A percentile compares a stretch with the other conserved stretches of the same genome.
These are phyloP conservation scores for Sabellastarte sp. DNA, from an alignment of 2,888 invertebrate species.

Conservation along the genomic window DNA sequence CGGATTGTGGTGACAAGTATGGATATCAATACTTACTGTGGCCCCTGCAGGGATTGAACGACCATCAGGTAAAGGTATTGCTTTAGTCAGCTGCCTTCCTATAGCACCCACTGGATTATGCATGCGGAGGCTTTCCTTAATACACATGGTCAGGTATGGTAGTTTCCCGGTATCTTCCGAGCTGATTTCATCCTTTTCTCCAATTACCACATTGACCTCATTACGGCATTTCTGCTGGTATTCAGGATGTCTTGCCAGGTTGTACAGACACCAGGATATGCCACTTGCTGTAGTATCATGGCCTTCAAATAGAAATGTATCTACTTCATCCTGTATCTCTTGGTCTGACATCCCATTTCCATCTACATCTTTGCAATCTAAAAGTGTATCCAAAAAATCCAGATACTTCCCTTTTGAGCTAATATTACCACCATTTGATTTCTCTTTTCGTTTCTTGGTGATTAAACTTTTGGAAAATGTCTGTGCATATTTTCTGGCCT, in stretches of 20 bases:
- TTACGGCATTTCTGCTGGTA: neutral
- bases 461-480: conserved; percentile 2
- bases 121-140: conserved; percentile 8
- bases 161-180: conserved; percentile 3
- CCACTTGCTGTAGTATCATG: conserved; percentile 11
- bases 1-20: conserved; percentile 2
- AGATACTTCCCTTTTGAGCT: conserved; percentile 2
- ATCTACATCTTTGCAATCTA: too few relatives aligned
- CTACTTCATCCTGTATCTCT: neutral
- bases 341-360: neutral
- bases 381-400: conserved; percentile 11
- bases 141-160: conserved; percentile 2
- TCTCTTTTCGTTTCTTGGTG: neutral
- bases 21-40: neutral
- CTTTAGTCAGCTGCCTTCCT: neutral
- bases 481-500: conserved; percentile 2
- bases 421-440: neutral
- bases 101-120: conserved; percentile 2
- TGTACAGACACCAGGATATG: too few relatives aligned
- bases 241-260: conserved; percentile 6
- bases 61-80: conserved; percentile 4
- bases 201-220: neutral
- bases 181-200: neutral
- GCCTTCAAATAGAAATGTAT: conserved; percentile 11
- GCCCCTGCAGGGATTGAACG: neutral